phyloP scores from a whole-genome alignment of 2,113 vertebrate genomes.

The Anguilla japonica region DNA sequence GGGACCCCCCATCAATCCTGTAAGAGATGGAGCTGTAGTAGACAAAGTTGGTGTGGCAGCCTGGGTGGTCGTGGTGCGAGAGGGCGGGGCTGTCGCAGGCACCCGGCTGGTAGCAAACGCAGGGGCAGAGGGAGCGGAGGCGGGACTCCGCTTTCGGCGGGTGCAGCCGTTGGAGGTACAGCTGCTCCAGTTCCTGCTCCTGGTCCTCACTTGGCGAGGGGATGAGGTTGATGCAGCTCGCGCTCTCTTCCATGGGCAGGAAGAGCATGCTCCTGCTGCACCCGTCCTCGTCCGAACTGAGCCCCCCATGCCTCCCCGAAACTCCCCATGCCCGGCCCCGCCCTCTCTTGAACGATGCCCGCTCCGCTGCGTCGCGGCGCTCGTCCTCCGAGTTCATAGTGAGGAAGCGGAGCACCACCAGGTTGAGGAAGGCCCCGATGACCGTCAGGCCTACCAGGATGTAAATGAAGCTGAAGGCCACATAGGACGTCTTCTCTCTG shows the following conservation, averaged over 20 bases:
- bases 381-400: constrained; percentile 73
- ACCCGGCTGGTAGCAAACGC: constrained; percentile 65
- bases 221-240: constrained; percentile 76
- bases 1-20: constrained; percentile 69
- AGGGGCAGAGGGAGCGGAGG: constrained; percentile 60
- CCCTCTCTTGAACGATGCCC: neutral
- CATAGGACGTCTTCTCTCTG: constrained; percentile 78
- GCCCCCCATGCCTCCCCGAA: constrained; percentile 47
- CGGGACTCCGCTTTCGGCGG: constrained; percentile 39
- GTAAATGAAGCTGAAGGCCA: constrained; percentile 88
- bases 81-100: constrained; percentile 45
- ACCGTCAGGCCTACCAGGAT: constrained; percentile 84
- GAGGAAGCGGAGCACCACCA: constrained; percentile 86
- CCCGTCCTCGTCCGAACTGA: constrained; percentile 44
- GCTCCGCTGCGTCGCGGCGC: constrained; percentile 50
- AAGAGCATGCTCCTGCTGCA: constrained; percentile 59
- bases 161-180: neutral
- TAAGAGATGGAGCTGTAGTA: constrained; percentile 79
- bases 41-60: constrained; percentile 74
- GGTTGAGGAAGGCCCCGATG: constrained; percentile 86
- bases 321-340: constrained; percentile 26
- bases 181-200: constrained; percentile 40
- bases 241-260: constrained; percentile 68
- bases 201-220: constrained; percentile 60
- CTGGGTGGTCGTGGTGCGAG: constrained; percentile 57